A percentile compares a stretch with the other conserved stretches of the same genome.
These are phyloP conservation scores for Leucoraja ocellata DNA, from an alignment of 2,797 vertebrate genomes.

Conservation along the genomic window DNA sequence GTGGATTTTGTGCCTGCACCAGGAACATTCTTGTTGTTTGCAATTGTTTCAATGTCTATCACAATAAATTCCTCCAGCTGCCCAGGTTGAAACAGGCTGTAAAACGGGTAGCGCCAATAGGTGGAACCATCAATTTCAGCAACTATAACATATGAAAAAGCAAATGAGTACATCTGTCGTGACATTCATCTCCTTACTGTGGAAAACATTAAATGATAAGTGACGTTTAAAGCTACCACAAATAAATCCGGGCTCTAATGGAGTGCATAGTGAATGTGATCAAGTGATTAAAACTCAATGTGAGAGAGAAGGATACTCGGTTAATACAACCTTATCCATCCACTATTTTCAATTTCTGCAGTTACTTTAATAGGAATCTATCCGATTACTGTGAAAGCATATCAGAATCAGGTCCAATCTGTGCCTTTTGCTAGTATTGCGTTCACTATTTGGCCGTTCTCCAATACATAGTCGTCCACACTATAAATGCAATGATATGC, in stretches of 20 bases:
- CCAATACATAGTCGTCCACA: not conserved
- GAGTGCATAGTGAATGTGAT: not conserved
- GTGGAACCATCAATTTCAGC: constrained; percentile 84
- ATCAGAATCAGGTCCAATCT: not conserved
- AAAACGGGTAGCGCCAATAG: constrained; percentile 89
- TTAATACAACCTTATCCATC: not conserved
- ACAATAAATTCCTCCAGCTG: constrained; percentile 92
- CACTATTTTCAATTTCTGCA: not conserved
- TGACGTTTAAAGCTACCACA: not conserved
- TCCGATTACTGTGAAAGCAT: not conserved
- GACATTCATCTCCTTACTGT: not conserved
- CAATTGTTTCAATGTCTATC: constrained; percentile 76
- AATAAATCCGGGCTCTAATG: too few species aligned
- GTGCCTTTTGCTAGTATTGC: not conserved
- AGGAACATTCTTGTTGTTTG: constrained; percentile 67
- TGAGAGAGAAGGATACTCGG: not conserved
- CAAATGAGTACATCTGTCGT: constrained; percentile 16
- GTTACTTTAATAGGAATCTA: not conserved
- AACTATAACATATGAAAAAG: constrained; percentile 58
- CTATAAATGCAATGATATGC: not conserved
- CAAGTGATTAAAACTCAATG: not conserved
- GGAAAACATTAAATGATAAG: not conserved
- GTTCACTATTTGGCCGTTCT: not conserved
- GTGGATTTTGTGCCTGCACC: constrained; percentile 81
- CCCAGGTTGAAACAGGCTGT: constrained; percentile 77